Evolutionary conservation across 1,140 invertebrate genomes (phyloP).

Genomic region (Catajapyx aquilonaris): DNA sequence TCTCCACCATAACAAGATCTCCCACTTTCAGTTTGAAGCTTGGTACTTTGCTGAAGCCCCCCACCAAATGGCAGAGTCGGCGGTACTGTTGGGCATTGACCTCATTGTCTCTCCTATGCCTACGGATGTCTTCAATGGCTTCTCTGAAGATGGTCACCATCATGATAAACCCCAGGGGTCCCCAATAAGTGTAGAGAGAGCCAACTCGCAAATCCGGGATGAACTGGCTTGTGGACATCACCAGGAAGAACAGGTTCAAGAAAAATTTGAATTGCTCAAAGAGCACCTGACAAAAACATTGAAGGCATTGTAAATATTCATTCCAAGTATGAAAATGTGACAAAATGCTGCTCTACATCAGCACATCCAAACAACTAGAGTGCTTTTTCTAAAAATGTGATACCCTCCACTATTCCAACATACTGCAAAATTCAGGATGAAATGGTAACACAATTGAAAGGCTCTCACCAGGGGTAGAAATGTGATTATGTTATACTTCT

Average conservation of each 20-base stretch:
- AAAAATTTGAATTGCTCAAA: slow-evolving; percentile 99
- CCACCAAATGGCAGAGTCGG: slow-evolving; percentile 26
- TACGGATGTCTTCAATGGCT: slow-evolving; percentile 84
- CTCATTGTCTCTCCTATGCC: slow-evolving; percentile 80
- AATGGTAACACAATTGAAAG: slow-evolving; percentile 5
- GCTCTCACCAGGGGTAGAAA: slow-evolving; percentile 79
- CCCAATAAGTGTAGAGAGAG: slow-evolving; percentile 98
- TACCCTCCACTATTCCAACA: slow-evolving; percentile 6
- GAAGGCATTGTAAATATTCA: slow-evolving; percentile 18
- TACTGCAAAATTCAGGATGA: neutral
- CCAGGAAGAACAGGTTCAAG: slow-evolving; percentile 91
- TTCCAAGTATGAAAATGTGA: slow-evolving; percentile 1
- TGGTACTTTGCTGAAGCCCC: slow-evolving; percentile 15
- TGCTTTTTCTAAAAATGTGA: slow-evolving; percentile 1
- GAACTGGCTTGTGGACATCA: slow-evolving; percentile 97
- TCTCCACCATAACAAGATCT: slow-evolving; percentile 61
- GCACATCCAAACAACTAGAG: neutral
- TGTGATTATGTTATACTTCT: slow-evolving; percentile 96
- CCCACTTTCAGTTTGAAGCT: slow-evolving; percentile 46
- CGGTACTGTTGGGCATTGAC: slow-evolving; percentile 80
- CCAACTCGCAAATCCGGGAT: slow-evolving; percentile 91
- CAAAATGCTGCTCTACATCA: slow-evolving; percentile 3
- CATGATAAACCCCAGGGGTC: slow-evolving; percentile 90
- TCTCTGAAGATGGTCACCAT: slow-evolving; percentile 89
- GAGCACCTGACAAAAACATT: slow-evolving; percentile 40